These are phyloP conservation scores for Hyaena hyaena DNA, from an alignment of 2,113 vertebrate species.

Conservation along the genomic window DNA sequence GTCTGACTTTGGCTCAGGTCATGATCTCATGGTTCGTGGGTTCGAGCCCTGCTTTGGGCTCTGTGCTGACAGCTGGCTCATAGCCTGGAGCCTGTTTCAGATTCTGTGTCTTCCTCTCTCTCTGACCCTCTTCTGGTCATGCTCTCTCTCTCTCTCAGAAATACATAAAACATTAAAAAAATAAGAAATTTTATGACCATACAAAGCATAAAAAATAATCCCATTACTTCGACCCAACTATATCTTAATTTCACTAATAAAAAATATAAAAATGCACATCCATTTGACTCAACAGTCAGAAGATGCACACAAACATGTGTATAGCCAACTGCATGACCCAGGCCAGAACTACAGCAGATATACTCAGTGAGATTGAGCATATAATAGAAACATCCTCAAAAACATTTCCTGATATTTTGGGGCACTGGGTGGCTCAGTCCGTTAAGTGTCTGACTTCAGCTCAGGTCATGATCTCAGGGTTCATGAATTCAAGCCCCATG, in stretches of 20 bases:
- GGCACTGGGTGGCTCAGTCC: neutral
- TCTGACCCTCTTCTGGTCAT: too few species aligned
- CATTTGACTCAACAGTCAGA: slow-evolving; percentile 13
- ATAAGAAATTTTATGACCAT: neutral
- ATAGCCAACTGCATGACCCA: neutral
- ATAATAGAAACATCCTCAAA: neutral
- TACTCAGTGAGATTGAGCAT: too few species aligned
- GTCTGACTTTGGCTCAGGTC: too few species aligned
- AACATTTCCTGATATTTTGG: neutral
- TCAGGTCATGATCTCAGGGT: neutral
- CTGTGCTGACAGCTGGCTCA: too few species aligned
- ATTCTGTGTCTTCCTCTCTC: too few species aligned
- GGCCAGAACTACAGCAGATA: neutral
- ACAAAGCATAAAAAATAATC: neutral
- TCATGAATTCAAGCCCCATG: neutral
- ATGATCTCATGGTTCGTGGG: too few species aligned
- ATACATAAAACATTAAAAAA: neutral
- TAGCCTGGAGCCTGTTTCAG: too few species aligned
- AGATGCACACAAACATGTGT: neutral
- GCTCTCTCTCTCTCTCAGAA: too few species aligned
- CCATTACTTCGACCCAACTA: neutral
- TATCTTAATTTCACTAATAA: neutral
- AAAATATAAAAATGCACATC: neutral
- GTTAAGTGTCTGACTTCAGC: neutral
- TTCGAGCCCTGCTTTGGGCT: too few species aligned